A percentile compares a stretch with the other conserved stretches of the same genome.
phyloP scores from a whole-genome alignment of 1,140 invertebrate genomes.

The Probaryconus sp. region DNA sequence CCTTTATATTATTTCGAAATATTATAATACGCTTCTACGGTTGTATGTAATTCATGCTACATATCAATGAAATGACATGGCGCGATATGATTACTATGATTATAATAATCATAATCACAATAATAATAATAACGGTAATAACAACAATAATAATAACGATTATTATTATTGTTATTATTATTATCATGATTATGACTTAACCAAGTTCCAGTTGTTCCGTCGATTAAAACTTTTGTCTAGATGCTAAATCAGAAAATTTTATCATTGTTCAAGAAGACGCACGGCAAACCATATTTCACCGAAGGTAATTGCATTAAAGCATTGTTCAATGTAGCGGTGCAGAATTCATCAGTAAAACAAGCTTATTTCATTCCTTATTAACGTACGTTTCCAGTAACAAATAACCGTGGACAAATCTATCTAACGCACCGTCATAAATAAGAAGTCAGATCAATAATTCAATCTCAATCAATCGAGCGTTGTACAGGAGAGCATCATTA shows the following conservation, averaged over 20 bases:
- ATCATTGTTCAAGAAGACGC: constrained; percentile 10
- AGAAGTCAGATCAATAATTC: constrained; percentile 20
- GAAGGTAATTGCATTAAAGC: constrained; percentile 34
- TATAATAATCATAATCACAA: no score
- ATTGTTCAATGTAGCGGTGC: constrained; percentile 25
- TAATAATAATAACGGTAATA: no score
- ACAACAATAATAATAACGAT: no score
- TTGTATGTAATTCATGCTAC: constrained; percentile 25
- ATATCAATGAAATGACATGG: constrained; percentile 19
- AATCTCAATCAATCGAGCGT: constrained; percentile 37
- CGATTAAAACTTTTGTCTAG: constrained; percentile 23
- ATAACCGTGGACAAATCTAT: constrained; percentile 14
- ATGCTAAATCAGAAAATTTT: constrained; percentile 15
- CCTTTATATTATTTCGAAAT: constrained; percentile 14
- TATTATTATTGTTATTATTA: no score
- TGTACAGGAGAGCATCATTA: constrained; percentile 6
- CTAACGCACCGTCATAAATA: constrained; percentile 6
- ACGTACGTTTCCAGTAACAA: constrained; percentile 26
- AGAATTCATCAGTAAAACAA: constrained; percentile 50
- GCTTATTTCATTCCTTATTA: constrained; percentile 35
- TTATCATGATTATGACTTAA: constrained; percentile 8
- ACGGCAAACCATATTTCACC: constrained; percentile 18
- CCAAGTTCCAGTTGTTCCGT: constrained; percentile 6
- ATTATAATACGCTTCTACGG: constrained; percentile 13
- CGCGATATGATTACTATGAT: constrained; percentile 3